Conservation (phyloP, 2,888 invertebrate species). For the Eudasyphora cyanicolor region DNA sequence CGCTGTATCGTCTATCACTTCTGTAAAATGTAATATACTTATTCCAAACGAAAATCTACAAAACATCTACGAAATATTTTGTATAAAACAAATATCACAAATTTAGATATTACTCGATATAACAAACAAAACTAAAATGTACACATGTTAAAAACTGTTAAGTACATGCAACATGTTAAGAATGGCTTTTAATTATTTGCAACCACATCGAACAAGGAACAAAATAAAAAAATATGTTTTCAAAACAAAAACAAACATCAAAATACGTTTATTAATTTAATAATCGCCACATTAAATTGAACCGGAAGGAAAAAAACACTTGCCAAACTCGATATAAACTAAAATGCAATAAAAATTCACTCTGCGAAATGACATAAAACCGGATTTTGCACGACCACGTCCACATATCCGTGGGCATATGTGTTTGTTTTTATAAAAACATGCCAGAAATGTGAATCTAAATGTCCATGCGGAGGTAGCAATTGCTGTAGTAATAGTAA, state of each 20-base stretch:
- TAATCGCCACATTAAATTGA: background rate
- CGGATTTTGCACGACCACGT: background rate
- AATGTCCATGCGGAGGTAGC: background rate
- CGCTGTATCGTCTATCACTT: too few species aligned
- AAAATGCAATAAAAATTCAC: background rate
- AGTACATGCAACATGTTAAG: too few species aligned
- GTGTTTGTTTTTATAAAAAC: background rate
- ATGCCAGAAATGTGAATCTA: background rate
- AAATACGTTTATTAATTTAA: background rate
- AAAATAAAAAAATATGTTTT: background rate
- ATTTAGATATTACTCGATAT: too few species aligned
- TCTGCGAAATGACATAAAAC: background rate
- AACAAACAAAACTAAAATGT: too few species aligned
- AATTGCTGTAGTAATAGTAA: too few species aligned
- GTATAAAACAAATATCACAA: too few species aligned
- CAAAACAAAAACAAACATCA: background rate
- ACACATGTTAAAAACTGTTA: too few species aligned
- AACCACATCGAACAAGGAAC: background rate
- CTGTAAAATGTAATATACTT: too few species aligned
- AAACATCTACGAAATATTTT: too few species aligned
- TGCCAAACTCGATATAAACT: background rate
- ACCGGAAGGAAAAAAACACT: background rate
- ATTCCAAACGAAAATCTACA: too few species aligned
- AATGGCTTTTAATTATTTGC: background rate
- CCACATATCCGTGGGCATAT: background rate